A percentile compares a stretch with the other conserved stretches of the same genome.
Evolutionary conservation across 2,888 invertebrate species (phyloP).

Genomic region (Sturmia bella): DNA sequence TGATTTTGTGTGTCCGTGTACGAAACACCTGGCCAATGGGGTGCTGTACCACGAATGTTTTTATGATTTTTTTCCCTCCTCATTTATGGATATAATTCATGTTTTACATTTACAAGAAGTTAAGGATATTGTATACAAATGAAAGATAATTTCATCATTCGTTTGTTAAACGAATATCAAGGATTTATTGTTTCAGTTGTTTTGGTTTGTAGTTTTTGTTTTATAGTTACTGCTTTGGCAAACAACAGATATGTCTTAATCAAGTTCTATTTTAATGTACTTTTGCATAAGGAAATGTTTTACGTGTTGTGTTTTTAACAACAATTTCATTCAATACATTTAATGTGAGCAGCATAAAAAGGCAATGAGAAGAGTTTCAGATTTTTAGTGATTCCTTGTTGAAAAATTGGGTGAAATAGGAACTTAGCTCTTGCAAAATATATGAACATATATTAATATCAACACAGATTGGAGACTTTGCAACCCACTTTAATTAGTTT

Average conservation of each 20-base stretch:
- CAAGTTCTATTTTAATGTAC: slow-evolving; percentile 9
- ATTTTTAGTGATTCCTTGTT: too few relatives aligned
- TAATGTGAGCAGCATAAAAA: not conserved
- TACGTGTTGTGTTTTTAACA: slow-evolving; percentile 50
- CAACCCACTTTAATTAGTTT: too few relatives aligned
- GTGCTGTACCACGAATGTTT: not conserved
- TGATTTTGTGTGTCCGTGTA: too few relatives aligned
- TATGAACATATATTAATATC: too few relatives aligned
- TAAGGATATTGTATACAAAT: slow-evolving; percentile 25
- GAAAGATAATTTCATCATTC: slow-evolving; percentile 27
- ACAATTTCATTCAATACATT: not conserved
- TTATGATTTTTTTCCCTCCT: not conserved
- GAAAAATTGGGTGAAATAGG: too few relatives aligned
- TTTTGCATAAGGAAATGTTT: slow-evolving; percentile 38
- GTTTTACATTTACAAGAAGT: slow-evolving; percentile 33
- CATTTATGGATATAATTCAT: slow-evolving; percentile 28
- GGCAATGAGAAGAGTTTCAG: too few relatives aligned
- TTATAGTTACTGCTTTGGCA: not conserved
- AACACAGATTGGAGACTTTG: too few relatives aligned
- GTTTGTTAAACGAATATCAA: slow-evolving; percentile 9
- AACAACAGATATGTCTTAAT: slow-evolving; percentile 13
- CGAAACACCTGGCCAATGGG: too few relatives aligned
- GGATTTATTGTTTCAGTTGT: slow-evolving; percentile 4
- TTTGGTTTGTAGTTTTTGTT: not conserved
- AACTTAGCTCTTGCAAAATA: too few relatives aligned